Percentiles rank a stretch among this genome's conserved stretches.
Evolutionary conservation across 2,797 vertebrate species (phyloP).

Genomic region (Garrulus glandarius): DNA sequence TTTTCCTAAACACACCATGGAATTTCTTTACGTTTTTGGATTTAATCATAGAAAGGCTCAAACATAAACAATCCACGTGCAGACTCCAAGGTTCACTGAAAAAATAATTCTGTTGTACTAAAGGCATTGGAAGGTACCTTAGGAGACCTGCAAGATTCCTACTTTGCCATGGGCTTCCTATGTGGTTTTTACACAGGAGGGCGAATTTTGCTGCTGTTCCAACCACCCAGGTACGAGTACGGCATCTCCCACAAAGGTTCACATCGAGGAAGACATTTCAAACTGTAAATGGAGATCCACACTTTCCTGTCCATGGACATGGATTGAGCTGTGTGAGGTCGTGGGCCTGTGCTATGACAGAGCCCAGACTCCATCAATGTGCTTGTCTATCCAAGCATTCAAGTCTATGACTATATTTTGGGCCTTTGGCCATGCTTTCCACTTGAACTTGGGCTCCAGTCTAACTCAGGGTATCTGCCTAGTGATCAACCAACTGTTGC

Average conservation of each 20-base stretch:
- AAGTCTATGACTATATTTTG: not conserved
- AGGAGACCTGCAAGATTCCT: not conserved
- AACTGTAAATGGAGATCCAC: not conserved
- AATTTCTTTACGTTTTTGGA: not conserved
- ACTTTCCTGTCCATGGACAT: not conserved
- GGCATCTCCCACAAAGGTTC: not conserved
- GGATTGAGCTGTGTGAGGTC: not conserved
- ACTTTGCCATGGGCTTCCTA: not conserved
- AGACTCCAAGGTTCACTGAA: not conserved
- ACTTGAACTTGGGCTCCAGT: not conserved
- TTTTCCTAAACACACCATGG: not conserved
- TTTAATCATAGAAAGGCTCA: not conserved
- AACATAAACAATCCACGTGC: not conserved
- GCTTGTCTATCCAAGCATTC: not conserved
- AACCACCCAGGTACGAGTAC: not conserved
- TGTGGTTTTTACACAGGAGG: not conserved
- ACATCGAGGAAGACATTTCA: not conserved
- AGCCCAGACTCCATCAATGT: not conserved
- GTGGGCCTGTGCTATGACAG: not conserved
- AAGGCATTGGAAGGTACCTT: not conserved
- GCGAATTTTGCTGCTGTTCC: not conserved
- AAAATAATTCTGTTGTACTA: not conserved
- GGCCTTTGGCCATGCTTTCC: not conserved
- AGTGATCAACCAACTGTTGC: not conserved
- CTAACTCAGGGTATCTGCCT: not conserved